Evolutionary conservation across 2,113 vertebrate species (phyloP).

Genomic region (Rhynchomys soricoides): DNA sequence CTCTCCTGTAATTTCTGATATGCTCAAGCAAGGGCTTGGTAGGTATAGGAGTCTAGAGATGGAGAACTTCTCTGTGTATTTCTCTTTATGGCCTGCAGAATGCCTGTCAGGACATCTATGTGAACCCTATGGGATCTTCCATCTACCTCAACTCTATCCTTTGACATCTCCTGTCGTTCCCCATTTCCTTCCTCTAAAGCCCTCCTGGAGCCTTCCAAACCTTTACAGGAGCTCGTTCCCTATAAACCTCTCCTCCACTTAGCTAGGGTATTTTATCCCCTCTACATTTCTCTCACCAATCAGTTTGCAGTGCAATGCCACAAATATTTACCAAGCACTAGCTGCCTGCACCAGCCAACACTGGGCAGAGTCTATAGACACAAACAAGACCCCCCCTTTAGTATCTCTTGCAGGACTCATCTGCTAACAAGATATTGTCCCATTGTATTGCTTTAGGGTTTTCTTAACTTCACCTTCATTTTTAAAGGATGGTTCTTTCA

Average conservation of each 20-base stretch:
- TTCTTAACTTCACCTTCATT: background rate
- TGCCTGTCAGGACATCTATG: background rate
- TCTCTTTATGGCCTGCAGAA: background rate
- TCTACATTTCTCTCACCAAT: background rate
- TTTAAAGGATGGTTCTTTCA: background rate
- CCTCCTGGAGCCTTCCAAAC: background rate
- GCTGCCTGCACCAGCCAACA: background rate
- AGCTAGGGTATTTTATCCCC: background rate
- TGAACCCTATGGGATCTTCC: background rate
- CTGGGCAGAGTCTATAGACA: background rate
- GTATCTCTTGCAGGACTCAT: background rate
- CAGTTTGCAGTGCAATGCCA: background rate
- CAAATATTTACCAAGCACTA: background rate
- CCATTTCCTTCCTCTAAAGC: background rate
- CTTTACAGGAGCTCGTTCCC: background rate
- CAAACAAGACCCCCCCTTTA: background rate
- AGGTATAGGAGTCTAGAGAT: background rate
- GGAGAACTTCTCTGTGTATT: background rate
- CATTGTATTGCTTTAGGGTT: background rate
- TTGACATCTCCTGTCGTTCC: background rate
- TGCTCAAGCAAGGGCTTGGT: background rate
- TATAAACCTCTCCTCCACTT: background rate
- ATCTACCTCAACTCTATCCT: background rate
- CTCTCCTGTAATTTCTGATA: background rate
- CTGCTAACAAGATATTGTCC: background rate